Conservation (phyloP, 1,140 invertebrate species). For the Scaptomyza hsui region DNA sequence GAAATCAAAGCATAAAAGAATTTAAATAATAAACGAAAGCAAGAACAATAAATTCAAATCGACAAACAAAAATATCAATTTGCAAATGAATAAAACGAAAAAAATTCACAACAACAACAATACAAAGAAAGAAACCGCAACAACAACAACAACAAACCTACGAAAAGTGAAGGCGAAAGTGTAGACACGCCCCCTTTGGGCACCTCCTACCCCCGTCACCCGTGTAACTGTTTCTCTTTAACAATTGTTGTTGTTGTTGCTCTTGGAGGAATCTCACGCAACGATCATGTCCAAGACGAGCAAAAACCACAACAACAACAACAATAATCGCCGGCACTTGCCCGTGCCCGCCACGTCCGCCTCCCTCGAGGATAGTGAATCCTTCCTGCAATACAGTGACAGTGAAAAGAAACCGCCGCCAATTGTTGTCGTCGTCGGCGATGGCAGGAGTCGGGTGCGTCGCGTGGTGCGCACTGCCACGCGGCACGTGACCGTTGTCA, state of each 20-base stretch:
- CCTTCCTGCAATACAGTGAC: constrained; percentile 80
- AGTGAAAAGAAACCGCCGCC: constrained; percentile 76
- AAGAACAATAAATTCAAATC: constrained; percentile 63
- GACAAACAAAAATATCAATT: constrained; percentile 45
- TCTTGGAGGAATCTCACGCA: constrained; percentile 2
- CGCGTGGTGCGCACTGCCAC: constrained; percentile 82
- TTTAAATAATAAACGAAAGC: constrained; percentile 51
- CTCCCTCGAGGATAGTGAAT: constrained; percentile 57
- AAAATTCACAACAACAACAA: constrained; percentile 37
- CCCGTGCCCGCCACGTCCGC: constrained; percentile 41
- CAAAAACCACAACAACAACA: constrained; percentile 47
- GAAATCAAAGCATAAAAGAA: constrained; percentile 52
- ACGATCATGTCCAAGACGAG: constrained; percentile 43
- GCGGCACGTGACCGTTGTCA: constrained; percentile 83
- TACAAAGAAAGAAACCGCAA: constrained; percentile 39
- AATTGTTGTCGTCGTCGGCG: constrained; percentile 83
- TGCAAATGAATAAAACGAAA: constrained; percentile 71
- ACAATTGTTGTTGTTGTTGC: constrained; percentile 19
- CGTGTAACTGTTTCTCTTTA: constrained; percentile 23
- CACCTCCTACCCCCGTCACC: neutral
- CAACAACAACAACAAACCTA: constrained; percentile 52
- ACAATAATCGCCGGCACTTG: constrained; percentile 63
- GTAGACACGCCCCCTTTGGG: constrained; percentile 23
- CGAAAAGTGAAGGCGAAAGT: constrained; percentile 67
- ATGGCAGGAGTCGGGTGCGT: constrained; percentile 80